These are phyloP conservation scores for Dioctria rufipes DNA, from an alignment of 2,888 invertebrate species.

Conservation along the genomic window DNA sequence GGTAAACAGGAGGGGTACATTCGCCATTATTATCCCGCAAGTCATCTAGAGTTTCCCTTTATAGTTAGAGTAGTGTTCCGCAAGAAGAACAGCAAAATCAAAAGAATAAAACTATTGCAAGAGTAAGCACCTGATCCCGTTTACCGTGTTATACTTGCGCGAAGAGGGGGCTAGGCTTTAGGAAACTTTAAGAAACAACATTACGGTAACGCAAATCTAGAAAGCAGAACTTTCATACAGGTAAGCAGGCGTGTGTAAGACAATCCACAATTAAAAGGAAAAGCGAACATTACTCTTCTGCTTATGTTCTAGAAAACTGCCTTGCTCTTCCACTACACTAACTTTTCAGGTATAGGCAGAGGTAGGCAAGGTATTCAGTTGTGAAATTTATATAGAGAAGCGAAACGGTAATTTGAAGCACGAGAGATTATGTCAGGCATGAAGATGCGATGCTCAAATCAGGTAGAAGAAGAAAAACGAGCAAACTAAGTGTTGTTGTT, in stretches of 20 bases:
- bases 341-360: background rate
- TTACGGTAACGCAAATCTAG: conserved; percentile 20
- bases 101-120: conserved; percentile 2
- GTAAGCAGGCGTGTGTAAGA: conserved; percentile 21
- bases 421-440: conserved; percentile 24
- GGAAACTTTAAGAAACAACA: conserved; percentile 26
- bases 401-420: conserved; percentile 28
- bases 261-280: conserved; percentile 51
- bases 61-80: background rate
- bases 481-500: background rate
- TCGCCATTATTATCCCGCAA: background rate
- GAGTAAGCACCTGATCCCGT: conserved; percentile 28
- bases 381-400: background rate
- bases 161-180: background rate
- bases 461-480: conserved; percentile 32
- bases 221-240: conserved; percentile 39
- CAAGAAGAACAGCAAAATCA: conserved; percentile 10
- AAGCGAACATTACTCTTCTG: conserved; percentile 18
- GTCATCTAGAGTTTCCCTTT: conserved; percentile 45
- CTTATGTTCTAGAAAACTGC: background rate
- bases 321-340: too few relatives aligned
- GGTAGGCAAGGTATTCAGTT: background rate
- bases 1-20: background rate
- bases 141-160: background rate
- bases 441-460: conserved; percentile 31